Evolutionary conservation across 2,888 invertebrate species (phyloP).

Genomic region (Cyclophora albipunctata): DNA sequence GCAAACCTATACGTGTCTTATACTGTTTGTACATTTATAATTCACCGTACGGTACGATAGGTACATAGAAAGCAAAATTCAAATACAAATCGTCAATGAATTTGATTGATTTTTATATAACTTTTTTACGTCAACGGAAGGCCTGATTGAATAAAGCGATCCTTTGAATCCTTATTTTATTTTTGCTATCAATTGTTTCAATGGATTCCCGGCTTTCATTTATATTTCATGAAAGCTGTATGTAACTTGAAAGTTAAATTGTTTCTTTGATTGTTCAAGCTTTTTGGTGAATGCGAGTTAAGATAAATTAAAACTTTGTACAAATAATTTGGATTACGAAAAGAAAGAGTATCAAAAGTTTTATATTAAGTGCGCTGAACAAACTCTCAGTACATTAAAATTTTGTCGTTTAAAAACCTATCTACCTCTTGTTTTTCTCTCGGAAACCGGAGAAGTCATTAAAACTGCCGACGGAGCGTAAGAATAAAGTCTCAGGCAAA

Average conservation of each 20-base stretch:
- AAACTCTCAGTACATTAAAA: constrained; percentile 2
- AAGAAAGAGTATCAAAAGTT: too few species aligned
- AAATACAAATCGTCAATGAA: constrained; percentile 38
- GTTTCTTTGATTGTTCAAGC: too few species aligned
- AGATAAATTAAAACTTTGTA: too few species aligned
- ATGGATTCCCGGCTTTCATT: background rate
- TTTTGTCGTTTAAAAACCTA: constrained; percentile 9
- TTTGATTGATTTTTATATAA: constrained; percentile 57
- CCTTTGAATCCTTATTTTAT: constrained; percentile 21
- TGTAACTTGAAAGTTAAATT: too few species aligned
- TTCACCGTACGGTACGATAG: constrained; percentile 32
- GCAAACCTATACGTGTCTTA: constrained; percentile 24
- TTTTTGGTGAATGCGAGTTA: too few species aligned
- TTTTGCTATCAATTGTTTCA: too few species aligned
- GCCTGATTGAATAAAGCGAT: constrained; percentile 31
- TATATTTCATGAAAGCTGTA: background rate
- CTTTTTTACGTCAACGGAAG: constrained; percentile 30
- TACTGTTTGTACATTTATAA: constrained; percentile 56
- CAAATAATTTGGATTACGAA: too few species aligned
- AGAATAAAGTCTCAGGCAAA: constrained; percentile 50
- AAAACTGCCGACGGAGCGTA: constrained; percentile 65
- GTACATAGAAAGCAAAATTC: constrained; percentile 36
- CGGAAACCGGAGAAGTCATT: constrained; percentile 64
- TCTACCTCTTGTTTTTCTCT: constrained; percentile 28
- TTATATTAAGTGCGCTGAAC: too few species aligned